Evolutionary conservation across 2,797 vertebrate genomes (phyloP), one percentile per base, ranked within the genome.

Genomic region (Propithecus deckenii): DNA sequence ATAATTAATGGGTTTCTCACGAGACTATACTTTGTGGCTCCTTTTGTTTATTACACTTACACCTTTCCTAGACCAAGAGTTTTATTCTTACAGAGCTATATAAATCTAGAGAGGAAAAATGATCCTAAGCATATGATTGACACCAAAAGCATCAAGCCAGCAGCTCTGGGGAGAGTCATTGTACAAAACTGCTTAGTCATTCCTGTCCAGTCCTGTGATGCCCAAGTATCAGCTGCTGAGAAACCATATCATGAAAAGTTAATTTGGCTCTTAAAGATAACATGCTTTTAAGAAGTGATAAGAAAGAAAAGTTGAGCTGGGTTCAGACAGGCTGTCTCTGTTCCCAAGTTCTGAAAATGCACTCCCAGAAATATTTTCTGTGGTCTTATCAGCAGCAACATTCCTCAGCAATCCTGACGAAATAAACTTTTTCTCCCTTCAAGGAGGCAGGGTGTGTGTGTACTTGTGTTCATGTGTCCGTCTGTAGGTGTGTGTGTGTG

Each of bases 331-430:
- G 86, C 97, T 97, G 97, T 97, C 98, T 98, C 98, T 98, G 95
- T 96, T 98, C 79, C 94, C 89, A 97, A 98, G 97, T 98, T 98
- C 96, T 95, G 85, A 98, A 98, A 98, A 93, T 93, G 83, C 96
- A 98, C 95, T 98, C 98, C 97, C 97, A 97, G 97, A 98, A 98
- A 98, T 98, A 97, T 95, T 98, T 98, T 97, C 97, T 97, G 91
- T 89, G 81, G 71, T 78, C 95, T 98, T 98, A 98, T 98, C 98
- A 97, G 87, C 86, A 91, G 85, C 86, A 97, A 97, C 97, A 98
- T 98, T 98, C 98, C 93, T 97, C 65, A 55, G 95, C 94, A 97
- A 97, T 86, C 86, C 92, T 69, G 95, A 93, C 7, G 83, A 97
- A 98, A 98, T 95, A 79, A 12, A 43, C 94, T 48, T 4, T 76